phyloP scores from a whole-genome alignment of 2,888 invertebrate species.

The Plemyria rubiginata region DNA sequence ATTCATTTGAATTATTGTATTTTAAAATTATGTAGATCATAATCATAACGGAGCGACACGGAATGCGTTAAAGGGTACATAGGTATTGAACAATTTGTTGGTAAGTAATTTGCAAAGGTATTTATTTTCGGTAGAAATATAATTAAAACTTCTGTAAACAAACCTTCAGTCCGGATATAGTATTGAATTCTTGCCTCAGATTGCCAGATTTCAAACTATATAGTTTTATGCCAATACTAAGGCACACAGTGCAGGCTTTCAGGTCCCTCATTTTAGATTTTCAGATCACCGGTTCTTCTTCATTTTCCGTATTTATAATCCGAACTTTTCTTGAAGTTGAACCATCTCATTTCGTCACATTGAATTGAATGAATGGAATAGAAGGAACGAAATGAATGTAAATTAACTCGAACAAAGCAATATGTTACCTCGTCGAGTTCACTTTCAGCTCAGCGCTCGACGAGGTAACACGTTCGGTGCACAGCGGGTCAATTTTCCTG shows the following conservation, averaged over 20 bases:
- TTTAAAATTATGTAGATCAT: neutral
- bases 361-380: too few relatives aligned
- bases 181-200: conserved; percentile 64
- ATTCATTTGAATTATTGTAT: neutral
- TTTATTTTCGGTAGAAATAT: neutral
- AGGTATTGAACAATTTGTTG: neutral
- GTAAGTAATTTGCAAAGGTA: neutral
- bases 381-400: too few relatives aligned
- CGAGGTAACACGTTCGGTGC: too few relatives aligned
- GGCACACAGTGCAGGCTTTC: conserved; percentile 71
- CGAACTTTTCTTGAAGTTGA: neutral
- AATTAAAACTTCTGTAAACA: conserved; percentile 15
- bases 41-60: neutral
- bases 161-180: conserved; percentile 71
- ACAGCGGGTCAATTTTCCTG: too few relatives aligned
- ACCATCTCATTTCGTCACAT: too few relatives aligned
- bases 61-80: neutral
- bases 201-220: conserved; percentile 60
- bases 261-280: conserved; percentile 60
- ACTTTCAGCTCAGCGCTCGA: too few relatives aligned
- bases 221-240: conserved; percentile 64
- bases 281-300: conserved; percentile 54
- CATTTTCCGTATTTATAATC: conserved; percentile 19
- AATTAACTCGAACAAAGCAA: too few relatives aligned
- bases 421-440: too few relatives aligned